A percentile compares a stretch with the other conserved stretches of the same genome.
These are phyloP conservation scores for Xenopus tropicalis DNA, from an alignment of 2,113 vertebrate genomes.

Conservation along the genomic window DNA sequence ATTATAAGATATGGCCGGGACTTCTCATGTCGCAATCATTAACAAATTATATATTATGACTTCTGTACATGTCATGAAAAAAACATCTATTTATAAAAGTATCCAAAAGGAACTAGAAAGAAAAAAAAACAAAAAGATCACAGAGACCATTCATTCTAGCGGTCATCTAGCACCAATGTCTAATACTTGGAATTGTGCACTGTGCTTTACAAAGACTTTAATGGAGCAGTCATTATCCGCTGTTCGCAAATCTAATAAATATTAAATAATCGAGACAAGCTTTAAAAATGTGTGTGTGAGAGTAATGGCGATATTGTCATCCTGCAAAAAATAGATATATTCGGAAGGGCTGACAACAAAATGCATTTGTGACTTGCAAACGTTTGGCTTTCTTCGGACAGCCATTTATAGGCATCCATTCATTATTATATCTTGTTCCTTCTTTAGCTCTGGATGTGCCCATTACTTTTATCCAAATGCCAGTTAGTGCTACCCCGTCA, in stretches of 20 bases:
- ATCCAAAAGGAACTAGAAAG: background rate
- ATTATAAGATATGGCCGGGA: background rate
- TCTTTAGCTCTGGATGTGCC: slow-evolving; percentile 5
- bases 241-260: background rate
- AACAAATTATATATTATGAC: background rate
- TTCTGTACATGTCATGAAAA: background rate
- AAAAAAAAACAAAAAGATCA: slow-evolving; percentile 1
- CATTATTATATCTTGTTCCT: background rate
- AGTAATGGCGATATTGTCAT: background rate
- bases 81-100: background rate
- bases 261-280: background rate
- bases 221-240: background rate
- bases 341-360: background rate
- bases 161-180: slow-evolving; percentile 6
- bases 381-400: background rate
- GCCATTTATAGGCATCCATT: too few relatives aligned
- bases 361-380: background rate
- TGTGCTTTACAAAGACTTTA: slow-evolving; percentile 9
- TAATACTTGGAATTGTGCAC: slow-evolving; percentile 23
- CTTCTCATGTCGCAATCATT: background rate
- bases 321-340: slow-evolving; percentile 1
- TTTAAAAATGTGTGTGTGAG: background rate
- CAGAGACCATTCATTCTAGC: background rate
- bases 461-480: background rate
- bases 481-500: background rate